Evolutionary conservation across 2,113 vertebrate species (phyloP), one percentile per base, ranked within the genome.

Genomic region (Amphilophus citrinellus): DNA sequence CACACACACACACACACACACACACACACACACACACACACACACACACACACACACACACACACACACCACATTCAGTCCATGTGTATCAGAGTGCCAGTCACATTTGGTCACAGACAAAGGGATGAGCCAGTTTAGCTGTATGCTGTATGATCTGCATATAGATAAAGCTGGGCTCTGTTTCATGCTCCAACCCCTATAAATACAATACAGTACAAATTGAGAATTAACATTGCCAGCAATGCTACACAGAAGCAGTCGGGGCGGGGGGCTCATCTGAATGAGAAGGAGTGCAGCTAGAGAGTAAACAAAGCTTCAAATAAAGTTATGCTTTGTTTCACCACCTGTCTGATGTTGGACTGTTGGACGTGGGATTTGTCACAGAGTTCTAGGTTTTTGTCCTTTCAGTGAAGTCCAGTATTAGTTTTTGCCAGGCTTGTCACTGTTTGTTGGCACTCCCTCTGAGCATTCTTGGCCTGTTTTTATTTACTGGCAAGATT

Each of bases 121-220:
- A 91, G 85, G 73, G 91, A 91, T 91, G 93, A 92, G 86, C 86
- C 89, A 66, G 66, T 73, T 59, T 84, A 94, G 92, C 85, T 88
- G 66, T 92, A 88, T 92, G 92, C 85, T 88, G 66, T 92, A 88
- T 92, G 91, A 92, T 95, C 94, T 95, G 94, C 95, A 96, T 96
- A 93, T 92, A 94, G 91, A 95, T 95, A 92, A 95, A 92, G 84
- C 75, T 63, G 61, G 22, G 78, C 76, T 82, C 18, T 85, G 80
- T 86, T 80, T 75, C 62, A 61, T 78, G 82, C 68, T 86, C 73
- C n/a, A 35, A 75, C 63, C 30, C 53, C 47, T 82, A 86, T 81
- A 85, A 87, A 88, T 76, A 87, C 60, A 75, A 22, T 5, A 9
- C 76, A 63, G 39, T 35, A 73, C 10, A 27, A 42, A 62, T 22